phyloP scores from a whole-genome alignment of 1,140 invertebrate genomes.

The Acromyrmex heyeri region DNA sequence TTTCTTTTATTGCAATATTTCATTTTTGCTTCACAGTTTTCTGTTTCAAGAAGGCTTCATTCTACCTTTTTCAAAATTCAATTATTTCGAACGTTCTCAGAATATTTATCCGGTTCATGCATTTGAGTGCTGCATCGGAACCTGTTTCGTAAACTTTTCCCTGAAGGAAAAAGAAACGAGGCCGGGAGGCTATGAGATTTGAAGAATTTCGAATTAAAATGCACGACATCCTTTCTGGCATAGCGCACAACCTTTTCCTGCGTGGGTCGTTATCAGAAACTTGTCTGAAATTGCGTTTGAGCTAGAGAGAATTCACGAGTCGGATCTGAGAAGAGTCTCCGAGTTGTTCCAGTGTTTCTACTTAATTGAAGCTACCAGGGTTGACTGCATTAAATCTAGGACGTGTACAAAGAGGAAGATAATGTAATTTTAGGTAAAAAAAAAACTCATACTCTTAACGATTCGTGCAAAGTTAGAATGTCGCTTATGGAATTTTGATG shows the following conservation, averaged over 20 bases:
- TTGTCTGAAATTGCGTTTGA: constrained; percentile 34
- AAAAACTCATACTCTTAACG: neutral
- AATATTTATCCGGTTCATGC: constrained; percentile 30
- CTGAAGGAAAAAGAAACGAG: constrained; percentile 45
- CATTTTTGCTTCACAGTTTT: neutral
- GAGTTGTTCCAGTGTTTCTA: constrained; percentile 44
- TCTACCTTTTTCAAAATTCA: constrained; percentile 15
- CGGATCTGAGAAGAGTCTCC: neutral
- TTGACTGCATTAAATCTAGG: constrained; percentile 20
- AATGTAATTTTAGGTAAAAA: constrained; percentile 17
- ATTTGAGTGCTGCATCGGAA: constrained; percentile 31
- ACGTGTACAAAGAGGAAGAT: constrained; percentile 7
- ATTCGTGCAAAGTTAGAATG: neutral
- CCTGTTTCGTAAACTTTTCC: constrained; percentile 65
- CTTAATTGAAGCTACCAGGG: constrained; percentile 40
- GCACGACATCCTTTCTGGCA: constrained; percentile 46
- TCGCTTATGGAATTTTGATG: neutral
- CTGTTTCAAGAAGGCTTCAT: neutral
- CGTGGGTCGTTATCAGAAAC: constrained; percentile 32
- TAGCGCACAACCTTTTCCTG: constrained; percentile 55
- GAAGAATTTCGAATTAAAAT: constrained; percentile 72
- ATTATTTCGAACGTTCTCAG: constrained; percentile 8
- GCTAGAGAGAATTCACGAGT: constrained; percentile 39
- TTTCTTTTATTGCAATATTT: neutral
- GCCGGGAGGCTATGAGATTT: constrained; percentile 2